Percentiles rank a stretch among this genome's conserved stretches.
Conservation (phyloP, 1,140 invertebrate species). For the Caligus rogercresseyi region DNA sequence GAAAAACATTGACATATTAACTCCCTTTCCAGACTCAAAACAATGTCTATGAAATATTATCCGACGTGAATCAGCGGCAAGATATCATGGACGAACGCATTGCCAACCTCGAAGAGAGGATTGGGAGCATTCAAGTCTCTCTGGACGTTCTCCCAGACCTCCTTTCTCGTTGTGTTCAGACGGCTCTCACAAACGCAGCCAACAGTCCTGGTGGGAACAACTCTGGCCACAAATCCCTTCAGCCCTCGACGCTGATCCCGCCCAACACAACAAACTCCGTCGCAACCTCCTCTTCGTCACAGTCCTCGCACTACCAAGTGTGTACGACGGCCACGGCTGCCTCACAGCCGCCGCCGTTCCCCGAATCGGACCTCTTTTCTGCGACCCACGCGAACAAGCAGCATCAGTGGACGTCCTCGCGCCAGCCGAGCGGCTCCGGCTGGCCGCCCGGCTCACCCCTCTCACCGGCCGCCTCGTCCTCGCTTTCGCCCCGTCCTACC, state of each 20-base stretch:
- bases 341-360: background rate
- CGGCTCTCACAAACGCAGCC: background rate
- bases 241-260: background rate
- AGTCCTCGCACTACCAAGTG: no score
- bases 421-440: background rate
- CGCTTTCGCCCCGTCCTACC: background rate
- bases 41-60: conserved; percentile 87
- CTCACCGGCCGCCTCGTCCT: background rate
- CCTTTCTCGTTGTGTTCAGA: conserved; percentile 37
- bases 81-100: conserved; percentile 72
- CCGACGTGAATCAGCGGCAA: conserved; percentile 80
- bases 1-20: conserved; percentile 1
- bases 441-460: background rate
- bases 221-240: background rate
- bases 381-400: background rate
- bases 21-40: conserved; percentile 67
- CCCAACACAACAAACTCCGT: no score
- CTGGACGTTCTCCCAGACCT: conserved; percentile 63
- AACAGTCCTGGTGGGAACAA: background rate
- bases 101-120: conserved; percentile 65
- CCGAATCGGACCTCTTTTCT: background rate
- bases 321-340: background rate
- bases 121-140: conserved; percentile 51
- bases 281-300: no score
- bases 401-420: background rate